Base-by-base conservation (phyloP, 2,888 invertebrate species). In the Malachius bipustulatus region DNA sequence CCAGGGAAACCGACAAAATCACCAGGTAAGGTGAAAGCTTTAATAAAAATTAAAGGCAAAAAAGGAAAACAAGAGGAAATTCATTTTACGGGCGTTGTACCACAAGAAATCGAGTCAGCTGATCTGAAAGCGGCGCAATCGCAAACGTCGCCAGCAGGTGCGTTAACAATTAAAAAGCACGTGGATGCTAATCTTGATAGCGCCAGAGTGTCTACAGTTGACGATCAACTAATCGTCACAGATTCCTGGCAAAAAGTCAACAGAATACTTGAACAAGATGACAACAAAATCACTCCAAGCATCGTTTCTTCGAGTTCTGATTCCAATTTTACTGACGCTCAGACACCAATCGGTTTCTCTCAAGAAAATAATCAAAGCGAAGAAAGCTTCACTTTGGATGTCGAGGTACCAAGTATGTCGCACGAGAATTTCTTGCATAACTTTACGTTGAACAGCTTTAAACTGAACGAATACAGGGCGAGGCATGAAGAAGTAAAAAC, bases 251-350 rank as follows among this genome's bases (percentile, higher is more conserved):
- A 50, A 33, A 47, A 55, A 37, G 50, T 47, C 4, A 51, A 54
- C 33, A 47, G 43, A 35, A 29, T 44, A 26, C 46, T 35, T 31
- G 39, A 36, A 36, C 44, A 49, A 43, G 35, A 31, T 30, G 36
- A 40, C 27, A 30, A 43, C 55, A 47, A 55, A 56, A 32, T 57
- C 53, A 33, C 62, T 66, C 52, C 68, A 65, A 54, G 71, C 67
- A 44, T 35, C 3, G 39, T 44, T 3, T 44, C 41, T 13, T 75
- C 78, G 44, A 79, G 78, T 60, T 73, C 72, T 41, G 75, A 76
- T 52, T 81, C 82, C 55, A 73, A 80, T 59, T 82, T 82, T 65
- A 80, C 81, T 48, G 82, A 82, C 60, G 76, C 81, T 47, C 69
- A 71, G 27, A 63, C 63, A 57, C 72, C 73, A 55, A 67, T 69